Conservation (phyloP, 2,888 invertebrate genomes). For the Orchesellides sinensis region DNA sequence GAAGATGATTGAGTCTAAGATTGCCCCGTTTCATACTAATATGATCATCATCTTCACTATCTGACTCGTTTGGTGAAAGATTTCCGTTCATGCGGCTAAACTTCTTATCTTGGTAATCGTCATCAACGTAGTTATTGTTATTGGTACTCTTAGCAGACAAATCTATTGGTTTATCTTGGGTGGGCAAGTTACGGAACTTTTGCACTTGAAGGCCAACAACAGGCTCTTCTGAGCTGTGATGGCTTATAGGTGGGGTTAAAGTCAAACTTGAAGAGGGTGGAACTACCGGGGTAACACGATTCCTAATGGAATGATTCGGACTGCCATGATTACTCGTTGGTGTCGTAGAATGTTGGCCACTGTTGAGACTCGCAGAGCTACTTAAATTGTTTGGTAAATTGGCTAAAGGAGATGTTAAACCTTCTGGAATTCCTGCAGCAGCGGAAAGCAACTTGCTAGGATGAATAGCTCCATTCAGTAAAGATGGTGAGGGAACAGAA, state of each 20-base stretch:
- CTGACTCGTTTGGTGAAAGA: conserved; percentile 53
- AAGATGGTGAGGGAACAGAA: conserved; percentile 61
- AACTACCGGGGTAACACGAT: conserved; percentile 67
- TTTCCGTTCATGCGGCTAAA: conserved; percentile 64
- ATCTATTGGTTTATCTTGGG: conserved; percentile 71
- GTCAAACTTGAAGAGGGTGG: conserved; percentile 73
- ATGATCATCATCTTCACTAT: conserved; percentile 58
- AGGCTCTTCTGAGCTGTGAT: conserved; percentile 73
- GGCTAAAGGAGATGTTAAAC: conserved; percentile 65
- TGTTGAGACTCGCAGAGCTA: conserved; percentile 35
- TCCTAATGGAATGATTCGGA: conserved; percentile 61
- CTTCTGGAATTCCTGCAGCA: conserved; percentile 56
- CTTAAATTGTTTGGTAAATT: conserved; percentile 62
- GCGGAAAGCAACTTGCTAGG: conserved; percentile 65
- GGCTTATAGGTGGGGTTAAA: conserved; percentile 73
- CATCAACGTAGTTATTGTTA: conserved; percentile 67
- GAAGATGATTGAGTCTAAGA: conserved; percentile 41
- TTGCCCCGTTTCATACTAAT: conserved; percentile 43
- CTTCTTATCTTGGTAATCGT: conserved; percentile 59
- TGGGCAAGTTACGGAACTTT: conserved; percentile 63
- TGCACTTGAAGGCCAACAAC: conserved; percentile 63
- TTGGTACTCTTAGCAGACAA: conserved; percentile 70
- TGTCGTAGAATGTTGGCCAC: conserved; percentile 45
- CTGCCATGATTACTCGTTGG: conserved; percentile 61
- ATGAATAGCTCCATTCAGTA: conserved; percentile 64